These are phyloP conservation scores for Leptatherina wallacei DNA, from an alignment of 2,797 vertebrate species.

Conservation along the genomic window DNA sequence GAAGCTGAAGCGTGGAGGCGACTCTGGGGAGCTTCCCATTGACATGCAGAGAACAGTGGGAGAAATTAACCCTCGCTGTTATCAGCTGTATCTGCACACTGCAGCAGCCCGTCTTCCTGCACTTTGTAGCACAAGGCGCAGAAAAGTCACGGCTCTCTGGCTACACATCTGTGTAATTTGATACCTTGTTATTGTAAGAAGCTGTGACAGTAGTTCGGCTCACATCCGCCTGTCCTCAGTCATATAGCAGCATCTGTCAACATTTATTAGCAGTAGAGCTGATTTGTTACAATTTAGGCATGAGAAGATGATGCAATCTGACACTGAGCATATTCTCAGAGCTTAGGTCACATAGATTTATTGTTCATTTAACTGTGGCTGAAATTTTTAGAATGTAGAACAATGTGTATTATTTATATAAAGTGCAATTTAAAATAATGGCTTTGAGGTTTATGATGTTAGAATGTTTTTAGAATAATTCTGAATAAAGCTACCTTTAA, in stretches of 20 bases:
- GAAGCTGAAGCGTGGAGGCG: slow-evolving; percentile 63
- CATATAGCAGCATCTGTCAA: slow-evolving; percentile 11
- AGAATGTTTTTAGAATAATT: not conserved
- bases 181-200: slow-evolving; percentile 51
- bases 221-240: slow-evolving; percentile 31
- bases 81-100: slow-evolving; percentile 61
- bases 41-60: slow-evolving; percentile 74
- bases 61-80: slow-evolving; percentile 68
- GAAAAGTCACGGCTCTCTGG: slow-evolving; percentile 29
- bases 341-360: not conserved
- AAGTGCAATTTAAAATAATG: not conserved
- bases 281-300: slow-evolving; percentile 30
- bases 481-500: too few species aligned
- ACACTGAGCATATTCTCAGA: slow-evolving; percentile 3
- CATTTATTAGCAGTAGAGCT: slow-evolving; percentile 31
- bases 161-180: slow-evolving; percentile 39
- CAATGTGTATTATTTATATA: not conserved
- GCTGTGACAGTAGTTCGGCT: slow-evolving; percentile 38
- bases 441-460: not conserved
- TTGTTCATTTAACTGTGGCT: not conserved
- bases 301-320: slow-evolving; percentile 1
- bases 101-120: slow-evolving; percentile 45
- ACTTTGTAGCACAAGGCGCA: slow-evolving; percentile 26
- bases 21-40: slow-evolving; percentile 76
- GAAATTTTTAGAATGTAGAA: slow-evolving; percentile 5